Evolutionary conservation across 2,888 invertebrate species (phyloP).

Genomic region (Neuroscelio doddi): DNA sequence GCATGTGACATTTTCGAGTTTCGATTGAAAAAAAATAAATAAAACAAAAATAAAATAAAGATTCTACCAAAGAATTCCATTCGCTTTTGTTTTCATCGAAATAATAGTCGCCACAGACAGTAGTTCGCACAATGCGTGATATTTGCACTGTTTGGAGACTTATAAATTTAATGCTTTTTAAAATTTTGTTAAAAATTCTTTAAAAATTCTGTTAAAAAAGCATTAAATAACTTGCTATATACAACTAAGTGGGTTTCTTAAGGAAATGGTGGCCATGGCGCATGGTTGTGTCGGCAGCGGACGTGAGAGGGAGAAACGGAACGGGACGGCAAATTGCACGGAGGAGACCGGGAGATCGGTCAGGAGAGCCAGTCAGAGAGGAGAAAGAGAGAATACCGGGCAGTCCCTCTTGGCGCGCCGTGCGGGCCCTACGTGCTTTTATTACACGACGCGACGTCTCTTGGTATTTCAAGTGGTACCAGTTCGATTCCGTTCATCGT

Average conservation of each 20-base stretch:
- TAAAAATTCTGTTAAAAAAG: no score
- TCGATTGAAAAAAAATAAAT: no score
- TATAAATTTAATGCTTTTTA: no score
- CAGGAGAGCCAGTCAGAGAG: conserved; percentile 50
- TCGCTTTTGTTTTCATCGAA: no score
- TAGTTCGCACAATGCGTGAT: no score
- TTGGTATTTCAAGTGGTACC: conserved; percentile 6
- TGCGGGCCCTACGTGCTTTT: conserved; percentile 65
- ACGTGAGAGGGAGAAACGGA: conserved; percentile 26
- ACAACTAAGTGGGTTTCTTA: neutral
- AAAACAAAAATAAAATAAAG: no score
- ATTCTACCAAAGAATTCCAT: no score
- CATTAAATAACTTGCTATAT: neutral
- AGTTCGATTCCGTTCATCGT: conserved; percentile 5
- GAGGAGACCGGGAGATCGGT: conserved; percentile 44
- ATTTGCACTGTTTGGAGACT: no score
- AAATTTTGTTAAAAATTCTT: no score
- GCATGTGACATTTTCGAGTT: no score
- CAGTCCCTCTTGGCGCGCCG: conserved; percentile 65
- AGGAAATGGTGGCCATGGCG: conserved; percentile 8
- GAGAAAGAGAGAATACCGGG: conserved; percentile 62
- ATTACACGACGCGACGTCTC: conserved; percentile 42
- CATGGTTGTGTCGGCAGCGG: conserved; percentile 21
- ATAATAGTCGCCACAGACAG: no score
- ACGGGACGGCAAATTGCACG: conserved; percentile 33